phyloP scores from a whole-genome alignment of 2,797 vertebrate species.

The Phylloscopus collybita region DNA sequence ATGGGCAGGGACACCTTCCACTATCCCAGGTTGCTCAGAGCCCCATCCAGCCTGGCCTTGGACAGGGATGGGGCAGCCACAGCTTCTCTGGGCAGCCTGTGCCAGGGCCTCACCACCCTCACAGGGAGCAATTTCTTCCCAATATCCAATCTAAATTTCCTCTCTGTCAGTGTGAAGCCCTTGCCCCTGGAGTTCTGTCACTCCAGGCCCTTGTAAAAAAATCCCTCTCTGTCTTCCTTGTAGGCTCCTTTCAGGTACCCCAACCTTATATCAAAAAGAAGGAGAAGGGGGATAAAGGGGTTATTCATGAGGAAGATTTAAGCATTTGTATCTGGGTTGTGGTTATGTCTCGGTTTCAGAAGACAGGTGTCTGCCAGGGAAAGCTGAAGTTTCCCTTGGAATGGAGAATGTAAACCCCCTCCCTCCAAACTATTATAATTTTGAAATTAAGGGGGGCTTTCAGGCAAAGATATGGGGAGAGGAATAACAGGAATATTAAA shows the following conservation, averaged over 20 bases:
- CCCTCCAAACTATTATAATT: no score
- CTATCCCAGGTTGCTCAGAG: rapidly evolving
- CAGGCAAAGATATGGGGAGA: no score
- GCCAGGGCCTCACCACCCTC: background rate
- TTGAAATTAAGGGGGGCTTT: no score
- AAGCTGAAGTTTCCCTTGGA: no score
- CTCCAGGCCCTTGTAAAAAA: background rate
- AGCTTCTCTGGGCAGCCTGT: background rate
- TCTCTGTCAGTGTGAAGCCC: background rate
- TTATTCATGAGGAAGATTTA: background rate
- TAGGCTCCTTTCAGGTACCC: background rate
- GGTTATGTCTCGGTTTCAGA: background rate
- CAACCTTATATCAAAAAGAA: background rate
- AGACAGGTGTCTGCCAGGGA: no score
- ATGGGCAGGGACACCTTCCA: background rate
- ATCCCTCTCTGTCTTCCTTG: background rate
- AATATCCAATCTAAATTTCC: rapidly evolving
- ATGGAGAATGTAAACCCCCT: no score
- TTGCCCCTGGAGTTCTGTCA: background rate
- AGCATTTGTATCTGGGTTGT: background rate
- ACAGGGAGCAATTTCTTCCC: background rate
- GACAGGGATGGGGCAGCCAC: background rate
- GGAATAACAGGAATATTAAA: no score
- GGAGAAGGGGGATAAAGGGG: background rate
- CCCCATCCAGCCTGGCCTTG: rapidly evolving